phyloP scores from a whole-genome alignment of 2,888 invertebrate genomes.

The Nycteola revayana region DNA sequence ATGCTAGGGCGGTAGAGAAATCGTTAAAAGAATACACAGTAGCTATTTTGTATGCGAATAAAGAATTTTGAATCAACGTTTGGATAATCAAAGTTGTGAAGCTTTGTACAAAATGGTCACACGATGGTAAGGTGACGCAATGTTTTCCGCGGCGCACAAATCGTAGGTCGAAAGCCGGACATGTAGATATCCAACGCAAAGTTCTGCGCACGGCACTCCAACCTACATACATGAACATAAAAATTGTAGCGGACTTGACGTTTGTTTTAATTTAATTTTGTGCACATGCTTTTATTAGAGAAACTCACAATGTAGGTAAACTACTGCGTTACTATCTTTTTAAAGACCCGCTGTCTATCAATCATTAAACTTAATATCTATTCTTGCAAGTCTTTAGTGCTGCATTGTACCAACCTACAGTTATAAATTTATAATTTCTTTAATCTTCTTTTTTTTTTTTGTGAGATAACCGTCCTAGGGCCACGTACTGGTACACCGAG shows the following conservation, averaged over 20 bases:
- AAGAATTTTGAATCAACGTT: constrained; percentile 26
- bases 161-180: constrained; percentile 71
- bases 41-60: constrained; percentile 9
- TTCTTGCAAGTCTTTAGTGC: not conserved
- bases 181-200: constrained; percentile 55
- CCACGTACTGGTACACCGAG: no score
- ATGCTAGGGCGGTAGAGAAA: no score
- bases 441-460: no score
- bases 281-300: constrained; percentile 33
- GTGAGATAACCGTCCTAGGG: no score
- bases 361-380: constrained; percentile 22
- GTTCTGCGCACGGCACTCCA: constrained; percentile 76
- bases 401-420: no score
- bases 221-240: constrained; percentile 72
- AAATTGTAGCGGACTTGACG: constrained; percentile 56
- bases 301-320: constrained; percentile 25
- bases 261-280: constrained; percentile 53
- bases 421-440: no score
- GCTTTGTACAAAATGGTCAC: constrained; percentile 41
- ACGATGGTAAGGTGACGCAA: constrained; percentile 59
- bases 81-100: constrained; percentile 32
- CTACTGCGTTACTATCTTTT: constrained; percentile 15
- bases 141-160: constrained; percentile 55
- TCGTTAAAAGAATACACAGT: not conserved
- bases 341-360: constrained; percentile 21